phyloP scores from a whole-genome alignment of 1,140 invertebrate species.

The Drosophila eugracilis region DNA sequence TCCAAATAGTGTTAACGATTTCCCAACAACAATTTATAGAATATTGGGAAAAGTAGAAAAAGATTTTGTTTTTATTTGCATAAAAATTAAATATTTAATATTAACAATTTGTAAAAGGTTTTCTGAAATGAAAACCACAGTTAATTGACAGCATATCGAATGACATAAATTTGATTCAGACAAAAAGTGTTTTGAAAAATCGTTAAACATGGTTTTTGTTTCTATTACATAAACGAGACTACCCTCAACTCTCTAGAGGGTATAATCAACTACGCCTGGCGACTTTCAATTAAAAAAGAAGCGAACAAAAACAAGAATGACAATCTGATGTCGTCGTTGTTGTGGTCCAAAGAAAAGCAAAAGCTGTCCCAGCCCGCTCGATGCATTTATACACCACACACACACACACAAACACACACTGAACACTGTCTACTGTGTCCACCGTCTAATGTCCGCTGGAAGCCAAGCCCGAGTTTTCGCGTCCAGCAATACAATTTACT shows the following conservation, averaged over 20 bases:
- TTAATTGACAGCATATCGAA: slow-evolving; percentile 18
- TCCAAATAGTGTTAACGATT: no score
- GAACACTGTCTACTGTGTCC: slow-evolving; percentile 26
- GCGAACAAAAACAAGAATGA: slow-evolving; percentile 79
- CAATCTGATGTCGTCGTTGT: slow-evolving; percentile 82
- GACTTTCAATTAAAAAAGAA: slow-evolving; percentile 84
- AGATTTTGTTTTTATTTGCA: background rate
- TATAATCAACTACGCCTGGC: slow-evolving; percentile 72
- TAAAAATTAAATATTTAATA: background rate
- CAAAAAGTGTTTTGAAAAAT: slow-evolving; percentile 5
- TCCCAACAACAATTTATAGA: no score
- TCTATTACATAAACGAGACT: slow-evolving; percentile 24
- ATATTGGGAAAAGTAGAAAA: no score
- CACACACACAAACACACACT: slow-evolving; percentile 6
- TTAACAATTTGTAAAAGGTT: background rate
- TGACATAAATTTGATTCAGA: slow-evolving; percentile 1
- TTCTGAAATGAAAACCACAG: background rate
- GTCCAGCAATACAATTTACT: slow-evolving; percentile 82
- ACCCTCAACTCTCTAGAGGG: slow-evolving; percentile 46
- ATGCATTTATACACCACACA: slow-evolving; percentile 53
- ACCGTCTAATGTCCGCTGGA: slow-evolving; percentile 25
- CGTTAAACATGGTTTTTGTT: background rate
- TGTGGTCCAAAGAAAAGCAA: slow-evolving; percentile 79
- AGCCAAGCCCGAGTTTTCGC: slow-evolving; percentile 54
- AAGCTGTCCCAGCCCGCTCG: slow-evolving; percentile 69